Base-by-base conservation (phyloP, 2,888 invertebrate species). In the Cataglyphis altisquamis region DNA sequence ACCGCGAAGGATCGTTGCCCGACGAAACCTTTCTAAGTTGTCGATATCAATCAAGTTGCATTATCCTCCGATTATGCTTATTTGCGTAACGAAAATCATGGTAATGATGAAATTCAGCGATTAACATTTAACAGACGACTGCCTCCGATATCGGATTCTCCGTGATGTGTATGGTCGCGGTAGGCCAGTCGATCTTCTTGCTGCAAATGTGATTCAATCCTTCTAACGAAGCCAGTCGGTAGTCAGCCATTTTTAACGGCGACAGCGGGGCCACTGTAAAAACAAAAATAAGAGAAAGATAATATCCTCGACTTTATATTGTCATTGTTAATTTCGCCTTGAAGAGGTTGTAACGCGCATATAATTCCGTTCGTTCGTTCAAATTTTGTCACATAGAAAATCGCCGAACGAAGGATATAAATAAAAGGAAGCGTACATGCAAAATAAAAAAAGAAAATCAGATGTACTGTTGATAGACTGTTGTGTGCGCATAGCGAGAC, bases 141-240 rank as follows among this genome's bases (percentile, higher is more conserved):
- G 97, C 97, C 91, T 96, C 96, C 86, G 97, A 97, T 95, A 97
- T 97, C 78, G 97, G 97, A 94, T 97, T 97, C 95, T 97, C 97
- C 83, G 97, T 97, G 95, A 97, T 97, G 95, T 97, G 97, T 94
- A 97, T 97, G 92, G 97, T 96, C 87, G 97, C 96, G 91, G 96
- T 96, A 91, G 95, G 95, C 93, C 95, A 95, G 91, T 95, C 95
- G 94, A 96, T 92, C 91, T 95, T 94, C 94, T 94, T 94, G 91
- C 93, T 93, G 91, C 94, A 94, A 88, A 94, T 93, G 88, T 94
- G 94, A 89, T 94, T 95, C 91, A 96, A 95, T 93, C 96, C 96
- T 91, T 96, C 96, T 93, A 96, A 94, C 83, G 96, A 96, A 90
- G 96, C 95, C 90, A 96, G 96, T 90, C 97, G 96, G 95, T 95